A percentile compares a stretch with the other conserved stretches of the same genome.
These are phyloP conservation scores for Andrena hattorfiana DNA, from an alignment of 2,888 invertebrate species.

Conservation along the genomic window DNA sequence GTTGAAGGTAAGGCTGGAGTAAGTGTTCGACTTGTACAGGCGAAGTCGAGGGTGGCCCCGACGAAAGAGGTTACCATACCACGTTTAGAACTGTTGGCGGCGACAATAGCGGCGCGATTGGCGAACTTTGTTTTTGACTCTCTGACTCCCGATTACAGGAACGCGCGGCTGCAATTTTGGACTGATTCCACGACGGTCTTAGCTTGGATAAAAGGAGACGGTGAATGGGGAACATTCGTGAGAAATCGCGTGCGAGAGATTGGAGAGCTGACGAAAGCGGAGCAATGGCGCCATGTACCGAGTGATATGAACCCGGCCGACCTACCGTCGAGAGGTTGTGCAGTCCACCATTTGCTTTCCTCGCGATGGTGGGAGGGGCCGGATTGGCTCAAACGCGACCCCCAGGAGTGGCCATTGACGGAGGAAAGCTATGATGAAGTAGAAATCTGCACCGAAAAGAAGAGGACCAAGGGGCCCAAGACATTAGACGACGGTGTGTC, in stretches of 20 bases:
- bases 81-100: conserved; percentile 35
- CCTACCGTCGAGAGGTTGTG: conserved; percentile 76
- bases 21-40: background rate
- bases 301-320: conserved; percentile 78
- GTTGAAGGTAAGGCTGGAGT: background rate
- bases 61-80: conserved; percentile 21
- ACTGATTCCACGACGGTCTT: conserved; percentile 71
- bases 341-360: conserved; percentile 64
- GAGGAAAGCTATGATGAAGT: background rate
- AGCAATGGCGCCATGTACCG: conserved; percentile 74
- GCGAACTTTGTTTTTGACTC: background rate
- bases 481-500: too few species aligned
- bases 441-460: background rate
- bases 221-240: conserved; percentile 41
- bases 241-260: conserved; percentile 67
- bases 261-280: conserved; percentile 36
- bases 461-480: background rate
- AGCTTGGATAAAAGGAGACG: conserved; percentile 67
- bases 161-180: background rate
- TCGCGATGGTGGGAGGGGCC: conserved; percentile 78
- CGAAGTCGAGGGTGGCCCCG: conserved; percentile 16
- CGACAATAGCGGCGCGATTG: conserved; percentile 10
- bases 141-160: background rate
- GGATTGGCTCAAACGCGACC: background rate
- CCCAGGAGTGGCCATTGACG: background rate